Conservation (phyloP, 2,113 vertebrate genomes). For the Eupsittula cactorum region DNA sequence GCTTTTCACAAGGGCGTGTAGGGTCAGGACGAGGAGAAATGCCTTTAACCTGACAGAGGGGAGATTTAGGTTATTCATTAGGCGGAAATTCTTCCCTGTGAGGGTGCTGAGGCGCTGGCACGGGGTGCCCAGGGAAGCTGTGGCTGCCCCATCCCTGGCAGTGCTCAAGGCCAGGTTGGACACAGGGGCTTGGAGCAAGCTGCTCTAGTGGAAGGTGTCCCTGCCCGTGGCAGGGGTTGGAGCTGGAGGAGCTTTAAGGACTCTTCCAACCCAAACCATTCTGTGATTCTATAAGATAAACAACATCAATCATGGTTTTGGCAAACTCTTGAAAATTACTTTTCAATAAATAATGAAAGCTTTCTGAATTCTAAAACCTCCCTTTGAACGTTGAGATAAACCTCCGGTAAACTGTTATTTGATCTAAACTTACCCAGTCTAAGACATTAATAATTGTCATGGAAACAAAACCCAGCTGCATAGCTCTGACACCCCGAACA, state of each 20-base stretch:
- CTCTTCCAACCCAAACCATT: background rate
- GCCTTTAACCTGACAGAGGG: background rate
- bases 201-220: no score
- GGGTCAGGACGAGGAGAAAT: background rate
- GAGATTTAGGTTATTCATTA: background rate
- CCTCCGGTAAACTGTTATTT: background rate
- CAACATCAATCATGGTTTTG: background rate
- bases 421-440: background rate
- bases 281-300: background rate
- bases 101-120: background rate
- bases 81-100: background rate
- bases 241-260: rapidly evolving
- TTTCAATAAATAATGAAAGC: background rate
- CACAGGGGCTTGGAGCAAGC: no score
- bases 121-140: background rate
- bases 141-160: background rate
- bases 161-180: no score
- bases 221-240: background rate
- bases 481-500: background rate
- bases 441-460: background rate
- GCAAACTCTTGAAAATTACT: background rate
- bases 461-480: background rate
- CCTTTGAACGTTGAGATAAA: background rate
- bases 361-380: background rate
- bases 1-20: background rate